These are phyloP conservation scores for Hydrozoanthus gracilis DNA, from an alignment of 92 coral and sea anemone species.

Conservation along the genomic window DNA sequence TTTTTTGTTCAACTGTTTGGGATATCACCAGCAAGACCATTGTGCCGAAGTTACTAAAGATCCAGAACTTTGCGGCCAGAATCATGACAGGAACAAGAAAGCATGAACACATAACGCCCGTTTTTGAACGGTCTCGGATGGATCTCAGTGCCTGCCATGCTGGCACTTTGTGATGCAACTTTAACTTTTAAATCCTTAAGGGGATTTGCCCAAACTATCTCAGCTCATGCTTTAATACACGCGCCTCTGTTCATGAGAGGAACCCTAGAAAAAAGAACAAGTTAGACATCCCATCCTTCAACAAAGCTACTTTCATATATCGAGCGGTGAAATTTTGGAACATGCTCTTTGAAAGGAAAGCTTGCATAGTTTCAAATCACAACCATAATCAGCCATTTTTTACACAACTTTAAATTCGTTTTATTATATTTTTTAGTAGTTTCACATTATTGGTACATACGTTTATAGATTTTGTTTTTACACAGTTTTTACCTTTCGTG, in stretches of 20 bases:
- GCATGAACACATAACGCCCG: constrained; percentile 54
- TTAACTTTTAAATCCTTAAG: constrained; percentile 45
- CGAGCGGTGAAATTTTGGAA: too few relatives aligned
- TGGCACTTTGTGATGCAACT: constrained; percentile 31
- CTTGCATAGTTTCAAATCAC: too few relatives aligned
- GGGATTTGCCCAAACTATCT: constrained; percentile 47
- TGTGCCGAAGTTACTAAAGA: constrained; percentile 48
- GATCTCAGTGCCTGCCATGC: constrained; percentile 41
- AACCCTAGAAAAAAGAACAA: too few relatives aligned
- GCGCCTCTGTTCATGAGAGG: neutral
- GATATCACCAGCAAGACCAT: constrained; percentile 45
- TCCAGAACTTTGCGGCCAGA: constrained; percentile 56
- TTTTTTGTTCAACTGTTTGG: constrained; percentile 55
- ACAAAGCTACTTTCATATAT: too few relatives aligned
- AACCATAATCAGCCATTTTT: too few relatives aligned
- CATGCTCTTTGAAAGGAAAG: too few relatives aligned
- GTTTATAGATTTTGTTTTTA: too few relatives aligned
- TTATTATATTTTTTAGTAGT: too few relatives aligned
- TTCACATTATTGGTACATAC: too few relatives aligned
- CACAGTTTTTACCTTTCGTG: too few relatives aligned
- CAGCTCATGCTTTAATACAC: constrained; percentile 43
- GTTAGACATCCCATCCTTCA: too few relatives aligned
- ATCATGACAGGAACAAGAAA: constrained; percentile 51
- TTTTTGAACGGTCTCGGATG: constrained; percentile 46
- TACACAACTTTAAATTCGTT: too few relatives aligned